phyloP scores from a whole-genome alignment of 2,888 invertebrate genomes.

The Trichogramma evanescens region DNA sequence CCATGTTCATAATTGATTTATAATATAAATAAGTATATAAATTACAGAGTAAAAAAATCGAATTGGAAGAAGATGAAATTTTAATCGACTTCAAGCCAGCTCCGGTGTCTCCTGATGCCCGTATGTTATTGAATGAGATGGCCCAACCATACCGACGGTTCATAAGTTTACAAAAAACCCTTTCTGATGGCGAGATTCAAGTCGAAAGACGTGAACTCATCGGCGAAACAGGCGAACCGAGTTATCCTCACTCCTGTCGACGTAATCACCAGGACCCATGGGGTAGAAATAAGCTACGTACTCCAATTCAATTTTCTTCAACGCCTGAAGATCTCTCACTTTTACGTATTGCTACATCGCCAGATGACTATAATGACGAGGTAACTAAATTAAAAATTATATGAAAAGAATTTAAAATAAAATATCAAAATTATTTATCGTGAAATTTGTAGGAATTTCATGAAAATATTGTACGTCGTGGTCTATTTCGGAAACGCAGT shows the following conservation, averaged over 20 bases:
- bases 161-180: constrained; percentile 62
- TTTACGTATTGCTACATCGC: constrained; percentile 36
- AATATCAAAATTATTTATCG: background rate
- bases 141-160: constrained; percentile 46
- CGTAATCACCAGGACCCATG: constrained; percentile 41
- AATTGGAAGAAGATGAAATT: constrained; percentile 68
- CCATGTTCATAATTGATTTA: too few species aligned
- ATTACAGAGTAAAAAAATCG: constrained; percentile 25
- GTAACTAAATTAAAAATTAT: constrained; percentile 21
- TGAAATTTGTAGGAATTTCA: constrained; percentile 60
- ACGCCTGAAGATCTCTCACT: constrained; percentile 44
- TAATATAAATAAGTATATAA: background rate
- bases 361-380: constrained; percentile 42
- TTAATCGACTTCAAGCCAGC: constrained; percentile 82
- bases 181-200: constrained; percentile 72
- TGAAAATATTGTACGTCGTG: constrained; percentile 71
- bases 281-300: constrained; percentile 38
- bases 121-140: constrained; percentile 42
- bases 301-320: constrained; percentile 44
- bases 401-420: background rate
- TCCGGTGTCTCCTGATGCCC: constrained; percentile 59
- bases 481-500: constrained; percentile 68
- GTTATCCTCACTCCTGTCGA: constrained; percentile 44
- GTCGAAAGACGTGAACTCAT: constrained; percentile 49
- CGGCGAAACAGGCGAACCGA: constrained; percentile 45